Evolutionary conservation across 1,140 invertebrate species (phyloP).

Genomic region (Euborellia annulipes): DNA sequence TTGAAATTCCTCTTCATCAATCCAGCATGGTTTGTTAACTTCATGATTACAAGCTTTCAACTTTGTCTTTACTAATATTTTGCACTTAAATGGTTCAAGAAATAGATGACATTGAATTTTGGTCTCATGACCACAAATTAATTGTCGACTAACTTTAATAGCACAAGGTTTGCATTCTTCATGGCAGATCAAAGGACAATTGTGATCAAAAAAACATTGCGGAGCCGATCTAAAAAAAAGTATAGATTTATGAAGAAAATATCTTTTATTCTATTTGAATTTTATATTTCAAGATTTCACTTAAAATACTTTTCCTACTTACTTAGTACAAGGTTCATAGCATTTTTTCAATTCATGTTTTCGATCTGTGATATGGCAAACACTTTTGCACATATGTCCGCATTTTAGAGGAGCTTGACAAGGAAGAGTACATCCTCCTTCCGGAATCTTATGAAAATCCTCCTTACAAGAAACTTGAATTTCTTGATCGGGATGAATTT

Average conservation of each 20-base stretch:
- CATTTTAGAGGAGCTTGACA: slow-evolving; percentile 26
- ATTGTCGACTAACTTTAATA: slow-evolving; percentile 1
- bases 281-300: neutral
- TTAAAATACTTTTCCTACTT: slow-evolving; percentile 1
- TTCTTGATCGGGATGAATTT: slow-evolving; percentile 27
- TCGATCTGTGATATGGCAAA: slow-evolving; percentile 33
- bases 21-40: slow-evolving; percentile 26
- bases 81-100: slow-evolving; percentile 21
- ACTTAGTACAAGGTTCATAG: slow-evolving; percentile 24
- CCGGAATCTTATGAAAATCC: slow-evolving; percentile 17
- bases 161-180: slow-evolving; percentile 12
- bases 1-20: slow-evolving; percentile 19
- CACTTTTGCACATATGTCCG: slow-evolving; percentile 34
- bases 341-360: slow-evolving; percentile 30
- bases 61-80: slow-evolving; percentile 19
- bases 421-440: slow-evolving; percentile 20
- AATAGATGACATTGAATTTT: slow-evolving; percentile 23
- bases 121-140: slow-evolving; percentile 31
- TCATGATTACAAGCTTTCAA: slow-evolving; percentile 32
- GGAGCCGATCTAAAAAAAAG: neutral
- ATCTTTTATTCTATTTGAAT: neutral
- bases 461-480: slow-evolving; percentile 18
- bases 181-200: slow-evolving; percentile 6
- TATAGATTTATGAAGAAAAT: neutral
- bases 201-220: slow-evolving; percentile 5